Percentiles rank a stretch among this genome's conserved stretches.
These are phyloP conservation scores for Drosophila biarmipes DNA, from an alignment of 1,140 invertebrate genomes.

Conservation along the genomic window DNA sequence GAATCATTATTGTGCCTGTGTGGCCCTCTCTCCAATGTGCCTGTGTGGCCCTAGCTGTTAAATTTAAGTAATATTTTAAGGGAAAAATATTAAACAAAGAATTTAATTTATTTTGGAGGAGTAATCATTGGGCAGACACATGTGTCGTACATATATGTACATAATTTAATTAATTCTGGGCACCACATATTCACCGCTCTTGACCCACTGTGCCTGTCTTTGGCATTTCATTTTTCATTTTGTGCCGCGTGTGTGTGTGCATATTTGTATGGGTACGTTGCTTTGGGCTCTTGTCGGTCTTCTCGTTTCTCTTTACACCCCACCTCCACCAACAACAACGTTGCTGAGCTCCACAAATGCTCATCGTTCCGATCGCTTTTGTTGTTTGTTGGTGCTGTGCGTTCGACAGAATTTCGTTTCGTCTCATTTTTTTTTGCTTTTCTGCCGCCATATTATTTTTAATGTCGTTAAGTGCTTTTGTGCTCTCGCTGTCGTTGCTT, in stretches of 20 bases:
- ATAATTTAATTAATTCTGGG: neutral
- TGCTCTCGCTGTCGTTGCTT: constrained; percentile 55
- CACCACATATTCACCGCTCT: neutral
- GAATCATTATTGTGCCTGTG: constrained; percentile 23
- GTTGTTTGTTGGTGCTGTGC: constrained; percentile 46
- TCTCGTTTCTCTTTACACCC: neutral
- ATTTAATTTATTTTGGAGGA: no score
- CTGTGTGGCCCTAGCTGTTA: no score
- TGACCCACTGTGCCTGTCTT: constrained; percentile 59
- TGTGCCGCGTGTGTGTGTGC: constrained; percentile 40
- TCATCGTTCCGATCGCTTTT: constrained; percentile 51
- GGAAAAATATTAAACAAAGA: no score
- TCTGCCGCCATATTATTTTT: constrained; percentile 77
- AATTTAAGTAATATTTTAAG: no score
- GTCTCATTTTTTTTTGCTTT: constrained; percentile 33
- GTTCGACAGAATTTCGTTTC: constrained; percentile 46
- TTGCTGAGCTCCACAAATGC: constrained; percentile 27
- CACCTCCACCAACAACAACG: constrained; percentile 6
- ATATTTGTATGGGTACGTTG: constrained; percentile 47
- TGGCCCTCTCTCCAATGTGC: neutral
- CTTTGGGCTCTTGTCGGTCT: constrained; percentile 57
- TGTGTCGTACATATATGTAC: no score
- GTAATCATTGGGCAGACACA: no score
- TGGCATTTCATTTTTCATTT: constrained; percentile 80
- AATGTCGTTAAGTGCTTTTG: constrained; percentile 57